Conservation (phyloP, 1,140 invertebrate genomes). For the Drusus annulatus region DNA sequence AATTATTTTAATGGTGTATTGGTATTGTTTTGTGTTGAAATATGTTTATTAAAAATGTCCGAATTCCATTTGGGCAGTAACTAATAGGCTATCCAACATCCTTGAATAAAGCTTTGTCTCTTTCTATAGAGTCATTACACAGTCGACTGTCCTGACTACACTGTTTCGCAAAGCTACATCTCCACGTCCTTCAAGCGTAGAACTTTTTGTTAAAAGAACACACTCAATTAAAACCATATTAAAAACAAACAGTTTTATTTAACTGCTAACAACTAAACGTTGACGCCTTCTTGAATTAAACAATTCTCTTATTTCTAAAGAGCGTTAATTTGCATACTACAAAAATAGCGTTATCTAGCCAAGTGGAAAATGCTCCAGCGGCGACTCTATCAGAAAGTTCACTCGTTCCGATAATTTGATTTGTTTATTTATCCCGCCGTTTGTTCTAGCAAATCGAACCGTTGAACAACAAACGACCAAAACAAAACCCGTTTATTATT, state of each 20-base stretch:
- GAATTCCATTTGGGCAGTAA: too few species aligned
- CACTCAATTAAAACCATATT: slow-evolving; percentile 18
- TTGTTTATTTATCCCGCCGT: slow-evolving; percentile 35
- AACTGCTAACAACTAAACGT: slow-evolving; percentile 20
- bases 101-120: too few species aligned
- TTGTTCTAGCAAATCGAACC: slow-evolving; percentile 31
- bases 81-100: too few species aligned
- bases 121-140: too few species aligned
- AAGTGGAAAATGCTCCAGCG: slow-evolving; percentile 3
- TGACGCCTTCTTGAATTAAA: slow-evolving; percentile 9
- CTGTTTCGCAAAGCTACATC: too few species aligned
- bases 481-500: slow-evolving; percentile 44
- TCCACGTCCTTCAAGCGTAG: too few species aligned
- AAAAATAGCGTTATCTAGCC: neutral
- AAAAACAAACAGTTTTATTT: too few species aligned
- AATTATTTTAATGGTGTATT: too few species aligned
- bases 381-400: slow-evolving; percentile 22
- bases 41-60: too few species aligned
- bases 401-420: slow-evolving; percentile 38
- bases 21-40: too few species aligned
- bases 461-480: slow-evolving; percentile 6
- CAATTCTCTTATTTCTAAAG: neutral
- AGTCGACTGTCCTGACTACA: too few species aligned
- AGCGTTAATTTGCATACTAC: neutral
- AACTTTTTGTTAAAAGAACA: neutral